Percentiles rank a stretch among this genome's conserved stretches.
Evolutionary conservation across 2,113 vertebrate genomes (phyloP).

Genomic region (Megaptera novaeangliae): DNA sequence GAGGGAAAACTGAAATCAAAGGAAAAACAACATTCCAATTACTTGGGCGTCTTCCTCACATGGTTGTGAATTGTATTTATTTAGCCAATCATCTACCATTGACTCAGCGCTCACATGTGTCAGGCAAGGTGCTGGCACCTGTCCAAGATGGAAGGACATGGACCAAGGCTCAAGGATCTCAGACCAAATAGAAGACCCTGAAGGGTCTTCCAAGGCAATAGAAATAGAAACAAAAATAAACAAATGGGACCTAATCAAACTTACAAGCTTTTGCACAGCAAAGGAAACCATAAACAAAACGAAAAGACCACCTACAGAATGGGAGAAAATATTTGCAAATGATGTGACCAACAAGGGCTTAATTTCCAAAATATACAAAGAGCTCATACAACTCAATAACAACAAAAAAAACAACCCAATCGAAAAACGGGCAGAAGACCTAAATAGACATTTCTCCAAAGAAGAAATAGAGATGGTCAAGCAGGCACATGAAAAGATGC

Average conservation of each 20-base stretch:
- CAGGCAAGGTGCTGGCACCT: not conserved
- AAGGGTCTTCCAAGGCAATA: not conserved
- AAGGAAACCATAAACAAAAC: not conserved
- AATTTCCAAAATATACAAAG: not conserved
- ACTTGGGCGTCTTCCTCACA: not conserved
- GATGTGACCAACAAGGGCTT: not conserved
- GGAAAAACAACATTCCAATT: not conserved
- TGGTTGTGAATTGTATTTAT: not conserved
- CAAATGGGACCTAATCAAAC: not conserved
- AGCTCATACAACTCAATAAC: not conserved
- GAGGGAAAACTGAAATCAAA: not conserved
- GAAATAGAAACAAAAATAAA: not conserved
- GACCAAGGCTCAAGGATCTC: not conserved
- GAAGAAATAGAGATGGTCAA: not conserved
- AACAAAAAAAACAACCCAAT: not conserved
- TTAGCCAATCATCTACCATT: not conserved
- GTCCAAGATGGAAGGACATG: not conserved
- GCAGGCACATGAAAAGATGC: not conserved
- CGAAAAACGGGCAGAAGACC: not conserved
- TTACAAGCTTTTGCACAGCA: not conserved
- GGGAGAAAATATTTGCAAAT: not conserved
- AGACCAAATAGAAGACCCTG: not conserved
- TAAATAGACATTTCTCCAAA: not conserved
- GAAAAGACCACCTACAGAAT: not conserved
- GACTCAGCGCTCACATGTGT: accelerated